Evolutionary conservation across 1,140 invertebrate species (phyloP).

Genomic region (Zaprionus tsacasi): DNA sequence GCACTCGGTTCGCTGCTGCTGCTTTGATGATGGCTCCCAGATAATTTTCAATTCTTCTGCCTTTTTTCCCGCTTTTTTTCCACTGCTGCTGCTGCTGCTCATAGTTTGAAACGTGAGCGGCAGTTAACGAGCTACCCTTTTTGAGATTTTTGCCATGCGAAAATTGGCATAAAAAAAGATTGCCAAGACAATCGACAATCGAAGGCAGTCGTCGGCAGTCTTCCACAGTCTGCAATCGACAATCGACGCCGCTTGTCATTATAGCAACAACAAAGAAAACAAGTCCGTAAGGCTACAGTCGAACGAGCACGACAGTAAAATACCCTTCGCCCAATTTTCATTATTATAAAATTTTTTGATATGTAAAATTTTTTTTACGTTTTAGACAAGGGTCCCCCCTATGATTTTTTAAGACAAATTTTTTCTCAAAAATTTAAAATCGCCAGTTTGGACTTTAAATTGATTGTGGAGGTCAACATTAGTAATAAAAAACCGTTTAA

Average conservation of each 20-base stretch:
- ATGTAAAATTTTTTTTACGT: too few species aligned
- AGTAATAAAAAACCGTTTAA: too few species aligned
- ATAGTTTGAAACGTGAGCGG: conserved; percentile 63
- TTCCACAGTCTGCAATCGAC: conserved; percentile 8
- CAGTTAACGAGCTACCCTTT: conserved; percentile 71
- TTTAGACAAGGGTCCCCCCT: too few species aligned
- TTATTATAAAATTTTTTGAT: too few species aligned
- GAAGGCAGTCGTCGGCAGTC: not conserved
- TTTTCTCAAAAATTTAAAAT: too few species aligned
- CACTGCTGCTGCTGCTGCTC: not conserved
- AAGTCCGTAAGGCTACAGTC: too few species aligned
- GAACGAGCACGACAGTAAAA: too few species aligned
- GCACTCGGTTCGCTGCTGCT: conserved; percentile 22
- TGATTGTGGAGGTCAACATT: too few species aligned
- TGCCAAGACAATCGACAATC: conserved; percentile 47
- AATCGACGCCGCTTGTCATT: conserved; percentile 57
- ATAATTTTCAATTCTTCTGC: conserved; percentile 69
- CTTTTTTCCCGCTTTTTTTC: conserved; percentile 1
- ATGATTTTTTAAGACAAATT: too few species aligned
- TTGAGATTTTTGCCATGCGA: conserved; percentile 46
- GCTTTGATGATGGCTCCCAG: conserved; percentile 66
- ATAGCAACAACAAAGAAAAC: conserved; percentile 9
- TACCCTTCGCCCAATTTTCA: too few species aligned
- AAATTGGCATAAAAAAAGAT: conserved; percentile 69
- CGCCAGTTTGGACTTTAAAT: too few species aligned